These are phyloP conservation scores for Philhelius pedissequus DNA, from an alignment of 2,888 invertebrate genomes.

Conservation along the genomic window DNA sequence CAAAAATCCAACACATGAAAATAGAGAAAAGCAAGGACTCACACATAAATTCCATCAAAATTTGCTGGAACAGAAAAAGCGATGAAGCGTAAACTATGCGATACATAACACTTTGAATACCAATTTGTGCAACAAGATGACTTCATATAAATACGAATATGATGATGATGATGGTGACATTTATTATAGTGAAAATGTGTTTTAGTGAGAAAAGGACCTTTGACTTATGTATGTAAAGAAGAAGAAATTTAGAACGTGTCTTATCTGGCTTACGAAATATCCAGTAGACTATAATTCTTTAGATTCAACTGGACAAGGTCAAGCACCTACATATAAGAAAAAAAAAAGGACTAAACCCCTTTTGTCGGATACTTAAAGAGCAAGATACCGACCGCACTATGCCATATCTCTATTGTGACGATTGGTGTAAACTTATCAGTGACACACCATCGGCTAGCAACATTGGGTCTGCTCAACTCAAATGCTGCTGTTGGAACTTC, in stretches of 20 bases:
- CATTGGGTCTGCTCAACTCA: background rate
- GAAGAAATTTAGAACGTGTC: background rate
- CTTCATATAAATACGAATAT: slow-evolving; percentile 3
- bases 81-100: slow-evolving; percentile 61
- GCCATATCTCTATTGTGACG: slow-evolving; percentile 15
- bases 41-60: slow-evolving; percentile 54
- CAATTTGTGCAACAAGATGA: slow-evolving; percentile 65
- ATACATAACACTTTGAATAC: slow-evolving; percentile 60
- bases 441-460: slow-evolving; percentile 41
- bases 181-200: slow-evolving; percentile 30
- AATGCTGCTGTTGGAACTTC: slow-evolving; percentile 36
- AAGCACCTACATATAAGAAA: slow-evolving; percentile 16
- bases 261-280: background rate
- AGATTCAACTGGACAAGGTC: slow-evolving; percentile 32
- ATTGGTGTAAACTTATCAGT: slow-evolving; percentile 59
- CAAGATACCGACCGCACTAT: background rate
- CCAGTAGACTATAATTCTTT: background rate
- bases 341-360: background rate
- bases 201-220: background rate
- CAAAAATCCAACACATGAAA: background rate
- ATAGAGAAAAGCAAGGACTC: background rate
- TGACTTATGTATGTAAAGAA: background rate
- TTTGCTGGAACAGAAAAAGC: slow-evolving; percentile 33
- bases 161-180: background rate
- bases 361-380: background rate